Base-by-base conservation (phyloP, 2,888 invertebrate genomes). In the Helicoverpa assulta region DNA sequence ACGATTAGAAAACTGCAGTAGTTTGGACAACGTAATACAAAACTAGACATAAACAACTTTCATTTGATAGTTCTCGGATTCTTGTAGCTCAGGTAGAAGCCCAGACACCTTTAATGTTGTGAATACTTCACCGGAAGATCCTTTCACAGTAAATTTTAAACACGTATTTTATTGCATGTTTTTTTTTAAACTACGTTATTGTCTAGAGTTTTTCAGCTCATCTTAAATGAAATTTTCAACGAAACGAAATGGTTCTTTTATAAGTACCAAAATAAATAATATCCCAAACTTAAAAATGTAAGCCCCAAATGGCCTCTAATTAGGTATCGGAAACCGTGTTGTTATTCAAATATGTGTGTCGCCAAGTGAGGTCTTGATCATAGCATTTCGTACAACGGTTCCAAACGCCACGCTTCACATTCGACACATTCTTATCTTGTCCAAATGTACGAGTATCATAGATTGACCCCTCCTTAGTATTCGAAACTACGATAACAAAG, bases 21-120 rank as follows among this genome's bases (percentile, higher is more conserved):
- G 56, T 73, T 76, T 81, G 83, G 73, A 74, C 85, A 84, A 85
- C 78, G 73, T 77, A 68, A 76, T 64, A 70, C 76, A 73, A 84
- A 82, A 83, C 80, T 85, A 87, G 86, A 87, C 84, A 83, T 86
- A 85, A 85, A 89, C 90, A 84, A 87, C 89, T 90, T 89, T 87
- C 88, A 82, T 86, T 85, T 87, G 78, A 82, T 84, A 78, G 78
- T 82, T 87, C 81, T 85, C 83, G 82, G 80, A 87, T 86, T 86
- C 84, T 40, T 83, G 79, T 82, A 76, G 76, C 83, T 81, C 89
- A 87, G 87, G 88, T 88, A 89, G 82, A 71, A 77, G 84, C 80
- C 73, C 81, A 78, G 75, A 73, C 54, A 76, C 75, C 70, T 62
- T 67, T 72, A 52, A 65, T 72, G 77, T 80, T 82, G 80, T 77